phyloP scores from a whole-genome alignment of 1,140 invertebrate species.

The Macrobrachium rosenbergii region DNA sequence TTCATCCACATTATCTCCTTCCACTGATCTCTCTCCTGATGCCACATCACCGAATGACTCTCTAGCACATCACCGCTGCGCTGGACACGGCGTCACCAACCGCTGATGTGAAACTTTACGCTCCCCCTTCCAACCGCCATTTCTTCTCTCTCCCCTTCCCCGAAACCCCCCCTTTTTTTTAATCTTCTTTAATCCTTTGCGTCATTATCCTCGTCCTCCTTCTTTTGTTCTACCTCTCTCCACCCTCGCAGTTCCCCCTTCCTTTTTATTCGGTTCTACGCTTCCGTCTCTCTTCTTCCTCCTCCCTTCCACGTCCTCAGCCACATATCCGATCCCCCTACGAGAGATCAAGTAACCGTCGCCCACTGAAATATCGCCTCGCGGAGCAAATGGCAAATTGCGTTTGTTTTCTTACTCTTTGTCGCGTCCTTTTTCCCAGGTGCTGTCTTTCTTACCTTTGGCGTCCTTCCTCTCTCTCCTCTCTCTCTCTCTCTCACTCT shows the following conservation, averaged over 20 bases:
- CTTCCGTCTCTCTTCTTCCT: neutral
- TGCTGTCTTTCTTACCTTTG: neutral
- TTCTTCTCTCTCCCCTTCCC: neutral
- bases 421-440: neutral
- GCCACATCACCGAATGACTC: too few species aligned
- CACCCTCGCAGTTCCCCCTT: neutral
- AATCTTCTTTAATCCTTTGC: neutral
- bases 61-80: too few species aligned
- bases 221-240: neutral
- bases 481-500: too few species aligned
- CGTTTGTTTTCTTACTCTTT: neutral
- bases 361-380: neutral
- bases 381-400: neutral
- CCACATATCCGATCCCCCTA: neutral
- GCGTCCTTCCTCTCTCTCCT: neutral
- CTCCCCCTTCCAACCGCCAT: neutral
- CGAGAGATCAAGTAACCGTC: neutral
- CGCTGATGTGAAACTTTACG: neutral
- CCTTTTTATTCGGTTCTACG: neutral
- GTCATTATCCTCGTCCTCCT: neutral
- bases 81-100: too few species aligned
- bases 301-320: neutral
- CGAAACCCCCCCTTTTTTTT: neutral
- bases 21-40: too few species aligned
- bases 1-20: too few species aligned